Evolutionary conservation across 1,140 invertebrate species (phyloP).

Genomic region (Coptotermes formosanus): DNA sequence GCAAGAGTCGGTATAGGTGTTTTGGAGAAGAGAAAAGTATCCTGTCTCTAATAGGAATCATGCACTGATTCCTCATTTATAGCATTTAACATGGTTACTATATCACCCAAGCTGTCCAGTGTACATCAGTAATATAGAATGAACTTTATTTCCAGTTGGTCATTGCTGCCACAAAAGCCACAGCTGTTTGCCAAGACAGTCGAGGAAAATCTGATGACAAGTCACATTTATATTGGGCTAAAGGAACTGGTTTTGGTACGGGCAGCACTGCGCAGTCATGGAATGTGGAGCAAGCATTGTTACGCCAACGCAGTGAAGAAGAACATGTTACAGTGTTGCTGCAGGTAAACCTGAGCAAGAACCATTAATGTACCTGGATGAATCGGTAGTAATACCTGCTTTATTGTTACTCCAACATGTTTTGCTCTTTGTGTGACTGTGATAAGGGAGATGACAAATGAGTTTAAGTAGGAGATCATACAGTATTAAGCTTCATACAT

Average conservation of each 20-base stretch:
- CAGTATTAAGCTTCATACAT: too few species aligned
- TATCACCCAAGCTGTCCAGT: too few species aligned
- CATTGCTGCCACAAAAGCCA: conserved; percentile 41
- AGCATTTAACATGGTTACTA: too few species aligned
- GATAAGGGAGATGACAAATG: not conserved
- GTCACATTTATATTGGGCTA: conserved; percentile 90
- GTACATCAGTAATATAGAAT: too few species aligned
- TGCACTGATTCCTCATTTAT: too few species aligned
- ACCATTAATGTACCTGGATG: not conserved
- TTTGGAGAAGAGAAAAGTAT: too few species aligned
- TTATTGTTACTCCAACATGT: not conserved
- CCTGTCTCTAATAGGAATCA: too few species aligned
- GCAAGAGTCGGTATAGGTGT: too few species aligned
- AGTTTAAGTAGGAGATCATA: not conserved
- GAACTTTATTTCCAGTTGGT: conserved; percentile 36
- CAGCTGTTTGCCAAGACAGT: conserved; percentile 39
- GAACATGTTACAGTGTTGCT: conserved; percentile 86
- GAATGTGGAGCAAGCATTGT: conserved; percentile 92
- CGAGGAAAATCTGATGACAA: conserved; percentile 62
- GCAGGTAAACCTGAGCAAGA: conserved; percentile 47
- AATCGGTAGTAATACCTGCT: not conserved
- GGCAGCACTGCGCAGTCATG: conserved; percentile 92
- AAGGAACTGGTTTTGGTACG: conserved; percentile 91
- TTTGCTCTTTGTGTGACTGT: not conserved
- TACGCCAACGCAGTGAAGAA: conserved; percentile 85